Base-by-base conservation (phyloP, 1,140 invertebrate genomes). In the Bombus difficillimus region DNA sequence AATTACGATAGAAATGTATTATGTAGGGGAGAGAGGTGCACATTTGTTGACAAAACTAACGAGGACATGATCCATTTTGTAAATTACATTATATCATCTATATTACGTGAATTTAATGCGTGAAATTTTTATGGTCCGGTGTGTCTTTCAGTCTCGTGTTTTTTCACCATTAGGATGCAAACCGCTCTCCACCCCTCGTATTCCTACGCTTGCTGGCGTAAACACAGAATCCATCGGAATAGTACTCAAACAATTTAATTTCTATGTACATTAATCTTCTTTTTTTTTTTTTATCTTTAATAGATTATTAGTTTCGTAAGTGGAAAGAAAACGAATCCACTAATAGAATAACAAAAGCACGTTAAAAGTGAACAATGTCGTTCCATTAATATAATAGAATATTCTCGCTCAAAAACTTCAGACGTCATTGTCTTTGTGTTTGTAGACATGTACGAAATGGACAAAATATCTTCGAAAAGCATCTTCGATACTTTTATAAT, bases 191-290 rank as follows among this genome's bases (percentile, higher is more conserved):
- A 39, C 83, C 85, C 83, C 77, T 59, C 77, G 68, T 59, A 69
- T 72, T 83, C 74, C 22, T 22, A 89, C 81, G 85, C 88, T 87
- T 83, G 72, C 77, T 64, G 64, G 74, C 86, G 76, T 83, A 86
- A 90, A 89, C 83, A 90, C 39, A 90, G 79, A 92, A 86, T 88
- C 81, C 53, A 86, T 83, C 86, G 81, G 71, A 86, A 87, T 91
- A 88, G 83, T 90, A 88, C 69, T 91, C 91, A 90, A 91, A 88
- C 80, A 90, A 91, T 90, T 92, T 87, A 86, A 87, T 91, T 84
- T 77, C 85, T 92, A 92, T 92, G 68, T 92, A 92, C 91, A 92
- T 85, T 91, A 89, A 88, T 89, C 34, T 86, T 83, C 62, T 77
- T 59, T 39, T 47, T 74, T 37, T 39, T 39, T 86, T 34, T 82